Evolutionary conservation across 1,140 invertebrate species (phyloP).

Genomic region (Sinella curviseta): DNA sequence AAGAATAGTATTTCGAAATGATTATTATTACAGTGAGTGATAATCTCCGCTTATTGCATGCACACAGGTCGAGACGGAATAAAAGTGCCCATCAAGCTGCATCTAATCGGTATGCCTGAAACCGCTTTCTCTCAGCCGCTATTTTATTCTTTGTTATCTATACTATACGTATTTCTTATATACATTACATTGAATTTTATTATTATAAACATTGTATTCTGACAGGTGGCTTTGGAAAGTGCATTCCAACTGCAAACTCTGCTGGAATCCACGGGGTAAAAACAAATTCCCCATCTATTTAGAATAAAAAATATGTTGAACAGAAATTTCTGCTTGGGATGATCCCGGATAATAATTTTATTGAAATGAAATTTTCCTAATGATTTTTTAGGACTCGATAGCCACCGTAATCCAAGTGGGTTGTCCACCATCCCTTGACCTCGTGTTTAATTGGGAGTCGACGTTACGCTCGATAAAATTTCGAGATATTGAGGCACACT

Average conservation of each 20-base stretch:
- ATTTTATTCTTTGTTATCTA: not conserved
- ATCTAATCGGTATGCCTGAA: not conserved
- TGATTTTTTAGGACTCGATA: not conserved
- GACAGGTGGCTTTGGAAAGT: not conserved
- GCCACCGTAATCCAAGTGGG: constrained; percentile 7
- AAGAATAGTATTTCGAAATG: too few species aligned
- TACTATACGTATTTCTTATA: not conserved
- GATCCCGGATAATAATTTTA: too few species aligned
- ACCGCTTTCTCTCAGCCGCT: not conserved
- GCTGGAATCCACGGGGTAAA: too few species aligned
- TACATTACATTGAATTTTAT: not conserved
- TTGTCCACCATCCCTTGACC: not conserved
- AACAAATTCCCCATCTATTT: not conserved
- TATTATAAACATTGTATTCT: not conserved
- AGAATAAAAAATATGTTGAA: not conserved
- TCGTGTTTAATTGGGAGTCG: constrained; percentile 35
- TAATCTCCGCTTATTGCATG: too few species aligned
- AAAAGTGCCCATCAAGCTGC: not conserved
- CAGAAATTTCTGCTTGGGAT: not conserved
- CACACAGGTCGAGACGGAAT: not conserved
- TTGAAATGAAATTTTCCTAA: too few species aligned
- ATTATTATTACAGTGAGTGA: too few species aligned
- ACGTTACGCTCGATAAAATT: constrained; percentile 35
- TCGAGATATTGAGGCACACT: not conserved
- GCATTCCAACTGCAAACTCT: not conserved